These are phyloP conservation scores for Pseudanteris insignis DNA, from an alignment of 2,888 invertebrate genomes.

Conservation along the genomic window DNA sequence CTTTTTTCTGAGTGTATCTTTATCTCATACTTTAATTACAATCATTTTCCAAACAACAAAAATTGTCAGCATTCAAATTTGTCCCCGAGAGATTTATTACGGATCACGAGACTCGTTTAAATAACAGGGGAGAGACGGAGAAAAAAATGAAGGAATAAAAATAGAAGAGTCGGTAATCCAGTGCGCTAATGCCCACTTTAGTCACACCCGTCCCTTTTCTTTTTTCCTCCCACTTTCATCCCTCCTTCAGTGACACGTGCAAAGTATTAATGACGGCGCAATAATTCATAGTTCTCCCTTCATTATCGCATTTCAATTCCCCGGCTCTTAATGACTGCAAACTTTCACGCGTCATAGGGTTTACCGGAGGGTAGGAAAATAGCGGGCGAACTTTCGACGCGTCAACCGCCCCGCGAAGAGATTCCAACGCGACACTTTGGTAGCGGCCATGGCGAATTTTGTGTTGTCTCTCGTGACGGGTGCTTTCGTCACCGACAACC, in stretches of 20 bases:
- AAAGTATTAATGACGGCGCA: conserved; percentile 22
- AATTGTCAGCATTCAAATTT: too few relatives aligned
- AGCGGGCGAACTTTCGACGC: conserved; percentile 24
- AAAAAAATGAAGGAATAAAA: too few relatives aligned
- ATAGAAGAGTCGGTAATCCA: too few relatives aligned
- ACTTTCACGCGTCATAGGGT: conserved; percentile 27
- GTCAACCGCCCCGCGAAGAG: conserved; percentile 7
- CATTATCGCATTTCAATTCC: conserved; percentile 35
- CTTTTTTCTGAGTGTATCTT: too few relatives aligned
- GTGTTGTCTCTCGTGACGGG: conserved; percentile 10
- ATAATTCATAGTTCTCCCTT: conserved; percentile 33
- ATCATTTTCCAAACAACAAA: too few relatives aligned
- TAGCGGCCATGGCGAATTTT: conserved; percentile 21
- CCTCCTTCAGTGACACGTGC: conserved; percentile 26
- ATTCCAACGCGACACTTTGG: too few relatives aligned
- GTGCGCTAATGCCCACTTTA: conserved; percentile 11
- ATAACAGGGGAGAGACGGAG: too few relatives aligned
- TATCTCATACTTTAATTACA: too few relatives aligned
- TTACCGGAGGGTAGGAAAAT: conserved; percentile 23
- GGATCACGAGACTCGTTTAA: too few relatives aligned
- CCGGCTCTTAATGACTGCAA: conserved; percentile 26
- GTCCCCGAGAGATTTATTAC: too few relatives aligned
- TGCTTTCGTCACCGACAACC: conserved; percentile 24
- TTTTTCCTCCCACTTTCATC: not conserved
- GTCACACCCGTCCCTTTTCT: too few relatives aligned